Evolutionary conservation across 2,797 vertebrate species (phyloP).

Genomic region (Manis javanica): DNA sequence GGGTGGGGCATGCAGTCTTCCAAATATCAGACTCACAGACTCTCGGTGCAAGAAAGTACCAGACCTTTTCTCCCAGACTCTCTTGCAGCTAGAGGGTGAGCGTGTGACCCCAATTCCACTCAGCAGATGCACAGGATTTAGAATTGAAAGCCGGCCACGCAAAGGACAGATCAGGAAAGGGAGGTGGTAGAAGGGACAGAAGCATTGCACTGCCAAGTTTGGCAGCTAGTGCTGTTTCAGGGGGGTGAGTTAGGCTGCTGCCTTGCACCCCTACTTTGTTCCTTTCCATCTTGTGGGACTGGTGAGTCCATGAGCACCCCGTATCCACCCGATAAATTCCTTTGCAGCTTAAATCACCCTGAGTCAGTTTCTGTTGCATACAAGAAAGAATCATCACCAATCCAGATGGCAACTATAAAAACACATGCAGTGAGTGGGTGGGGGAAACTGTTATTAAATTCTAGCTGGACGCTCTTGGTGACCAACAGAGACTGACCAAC

Average conservation of each 20-base stretch:
- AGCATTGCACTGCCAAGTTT: not conserved
- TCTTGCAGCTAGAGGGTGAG: not conserved
- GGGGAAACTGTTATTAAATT: not conserved
- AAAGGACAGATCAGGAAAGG: not conserved
- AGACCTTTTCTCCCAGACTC: not conserved
- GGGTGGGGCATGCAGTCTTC: not conserved
- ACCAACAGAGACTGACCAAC: not conserved
- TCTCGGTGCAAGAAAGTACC: not conserved
- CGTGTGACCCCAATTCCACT: not conserved
- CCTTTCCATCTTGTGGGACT: not conserved
- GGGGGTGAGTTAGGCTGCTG: not conserved
- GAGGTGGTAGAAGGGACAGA: not conserved
- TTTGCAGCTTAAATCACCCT: constrained; percentile 30
- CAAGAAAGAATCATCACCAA: not conserved
- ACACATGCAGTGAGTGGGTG: not conserved
- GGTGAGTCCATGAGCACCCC: not conserved
- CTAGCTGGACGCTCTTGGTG: not conserved
- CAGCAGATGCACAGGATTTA: not conserved
- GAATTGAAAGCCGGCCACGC: not conserved
- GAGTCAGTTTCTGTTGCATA: not conserved
- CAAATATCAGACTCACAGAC: not conserved
- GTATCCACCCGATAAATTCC: not conserved
- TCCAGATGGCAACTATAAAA: not conserved
- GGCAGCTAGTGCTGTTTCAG: not conserved
- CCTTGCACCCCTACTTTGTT: not conserved